A percentile compares a stretch with the other conserved stretches of the same genome.
phyloP scores from a whole-genome alignment of 2,113 vertebrate species.

The Cephalopterus ornatus region DNA sequence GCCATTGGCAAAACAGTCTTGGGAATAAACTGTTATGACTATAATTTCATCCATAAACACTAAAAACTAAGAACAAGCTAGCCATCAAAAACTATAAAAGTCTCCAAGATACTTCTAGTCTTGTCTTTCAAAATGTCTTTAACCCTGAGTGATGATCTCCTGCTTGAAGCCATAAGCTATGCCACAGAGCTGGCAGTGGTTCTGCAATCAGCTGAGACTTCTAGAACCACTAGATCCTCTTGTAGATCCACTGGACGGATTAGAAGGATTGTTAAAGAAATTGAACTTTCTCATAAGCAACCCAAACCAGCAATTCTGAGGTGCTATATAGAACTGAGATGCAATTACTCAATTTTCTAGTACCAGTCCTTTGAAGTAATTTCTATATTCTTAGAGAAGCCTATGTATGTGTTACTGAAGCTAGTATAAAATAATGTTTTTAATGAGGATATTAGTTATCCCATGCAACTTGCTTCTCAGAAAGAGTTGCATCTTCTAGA shows the following conservation, averaged over 20 bases:
- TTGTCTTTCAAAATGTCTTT: background rate
- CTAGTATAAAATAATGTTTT: background rate
- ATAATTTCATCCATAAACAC: background rate
- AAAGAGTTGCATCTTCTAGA: background rate
- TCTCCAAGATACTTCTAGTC: background rate
- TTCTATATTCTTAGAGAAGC: background rate
- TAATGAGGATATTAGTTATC: background rate
- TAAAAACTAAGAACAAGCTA: background rate
- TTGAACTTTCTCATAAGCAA: background rate
- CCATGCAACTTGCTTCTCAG: background rate
- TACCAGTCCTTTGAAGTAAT: background rate
- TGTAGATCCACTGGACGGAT: background rate
- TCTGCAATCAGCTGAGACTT: background rate
- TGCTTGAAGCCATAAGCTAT: background rate
- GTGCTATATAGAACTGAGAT: background rate
- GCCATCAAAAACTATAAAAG: background rate
- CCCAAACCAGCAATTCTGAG: background rate
- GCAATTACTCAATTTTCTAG: background rate
- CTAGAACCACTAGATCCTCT: background rate
- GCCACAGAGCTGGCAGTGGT: background rate
- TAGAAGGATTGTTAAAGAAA: background rate
- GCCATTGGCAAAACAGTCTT: background rate
- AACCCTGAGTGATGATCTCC: background rate
- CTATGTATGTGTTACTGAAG: background rate
- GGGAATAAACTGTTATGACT: background rate